A percentile compares a stretch with the other conserved stretches of the same genome.
Evolutionary conservation across 2,797 vertebrate genomes (phyloP).

Genomic region (Ctenopoma multispine): DNA sequence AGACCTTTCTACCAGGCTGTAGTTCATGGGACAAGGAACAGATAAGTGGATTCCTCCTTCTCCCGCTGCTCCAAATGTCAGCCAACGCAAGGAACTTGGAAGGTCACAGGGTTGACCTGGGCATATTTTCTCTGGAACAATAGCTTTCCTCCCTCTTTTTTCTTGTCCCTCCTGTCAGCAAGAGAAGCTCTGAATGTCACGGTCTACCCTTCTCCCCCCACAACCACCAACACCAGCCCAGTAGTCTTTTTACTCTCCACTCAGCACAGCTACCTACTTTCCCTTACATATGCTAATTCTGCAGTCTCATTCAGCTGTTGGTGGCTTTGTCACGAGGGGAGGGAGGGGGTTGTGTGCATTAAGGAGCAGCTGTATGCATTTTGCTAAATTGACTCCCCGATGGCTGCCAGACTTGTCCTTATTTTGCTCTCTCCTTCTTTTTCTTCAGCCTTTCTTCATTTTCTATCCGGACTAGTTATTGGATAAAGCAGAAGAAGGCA

Average conservation of each 20-base stretch:
- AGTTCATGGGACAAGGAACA: conserved; percentile 24
- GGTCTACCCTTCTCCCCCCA: conserved; percentile 69
- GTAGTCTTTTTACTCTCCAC: conserved; percentile 59
- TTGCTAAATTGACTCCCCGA: conserved; percentile 72
- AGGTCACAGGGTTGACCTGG: conserved; percentile 61
- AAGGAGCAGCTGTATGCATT: conserved; percentile 82
- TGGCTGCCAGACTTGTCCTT: conserved; percentile 61
- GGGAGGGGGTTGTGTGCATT: conserved; percentile 66
- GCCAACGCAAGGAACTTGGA: conserved; percentile 65
- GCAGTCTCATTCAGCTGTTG: conserved; percentile 78
- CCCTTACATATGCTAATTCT: conserved; percentile 86
- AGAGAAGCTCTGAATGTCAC: conserved; percentile 81
- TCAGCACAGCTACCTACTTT: conserved; percentile 77
- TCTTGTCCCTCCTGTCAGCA: conserved; percentile 70
- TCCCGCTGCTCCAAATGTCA: conserved; percentile 62
- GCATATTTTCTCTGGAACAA: conserved; percentile 73
- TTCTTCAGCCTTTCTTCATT: conserved; percentile 19
- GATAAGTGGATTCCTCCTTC: conserved; percentile 43
- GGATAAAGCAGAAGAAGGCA: conserved; percentile 33
- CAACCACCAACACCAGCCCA: conserved; percentile 62
- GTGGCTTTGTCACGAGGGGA: conserved; percentile 77
- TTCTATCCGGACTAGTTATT: conserved; percentile 29
- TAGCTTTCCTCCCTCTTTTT: conserved; percentile 43
- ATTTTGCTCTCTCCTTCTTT: conserved; percentile 37
- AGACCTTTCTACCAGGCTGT: conserved; percentile 50